phyloP scores from a whole-genome alignment of 2,888 invertebrate species.

The Tenthredo amoena region DNA sequence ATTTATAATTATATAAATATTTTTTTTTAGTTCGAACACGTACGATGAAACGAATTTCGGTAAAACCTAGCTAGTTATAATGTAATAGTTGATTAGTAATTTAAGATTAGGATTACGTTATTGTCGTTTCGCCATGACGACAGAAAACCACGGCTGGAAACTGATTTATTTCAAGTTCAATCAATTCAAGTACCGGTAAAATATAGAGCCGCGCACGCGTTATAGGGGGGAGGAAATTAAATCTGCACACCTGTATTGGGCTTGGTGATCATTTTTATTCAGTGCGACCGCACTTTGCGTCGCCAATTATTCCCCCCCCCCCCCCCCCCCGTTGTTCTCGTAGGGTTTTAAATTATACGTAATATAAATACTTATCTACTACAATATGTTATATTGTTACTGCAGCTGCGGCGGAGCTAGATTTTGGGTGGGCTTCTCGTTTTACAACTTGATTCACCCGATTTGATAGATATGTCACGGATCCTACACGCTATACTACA shows the following conservation, averaged over 20 bases:
- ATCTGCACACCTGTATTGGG: not conserved
- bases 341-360: conserved; percentile 23
- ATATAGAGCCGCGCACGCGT: not conserved
- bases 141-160: not conserved
- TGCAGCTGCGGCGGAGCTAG: not conserved
- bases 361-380: not conserved
- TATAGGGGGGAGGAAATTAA: not conserved
- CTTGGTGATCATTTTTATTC: not conserved
- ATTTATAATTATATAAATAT: conserved; percentile 10
- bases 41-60: conserved; percentile 19
- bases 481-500: not conserved
- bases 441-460: not conserved
- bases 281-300: not conserved
- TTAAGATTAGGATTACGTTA: conserved; percentile 8
- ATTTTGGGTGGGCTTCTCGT: not conserved
- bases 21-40: conserved; percentile 1
- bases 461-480: not conserved
- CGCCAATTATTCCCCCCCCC: too few relatives aligned
- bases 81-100: not conserved
- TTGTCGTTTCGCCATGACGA: conserved; percentile 6
- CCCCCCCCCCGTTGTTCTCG: not conserved
- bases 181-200: not conserved
- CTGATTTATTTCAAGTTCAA: not conserved
- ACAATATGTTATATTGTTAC: not conserved
- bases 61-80: conserved; percentile 1